These are phyloP conservation scores for Spinibarbus caldwelli DNA, from an alignment of 2,797 vertebrate genomes.

Conservation along the genomic window DNA sequence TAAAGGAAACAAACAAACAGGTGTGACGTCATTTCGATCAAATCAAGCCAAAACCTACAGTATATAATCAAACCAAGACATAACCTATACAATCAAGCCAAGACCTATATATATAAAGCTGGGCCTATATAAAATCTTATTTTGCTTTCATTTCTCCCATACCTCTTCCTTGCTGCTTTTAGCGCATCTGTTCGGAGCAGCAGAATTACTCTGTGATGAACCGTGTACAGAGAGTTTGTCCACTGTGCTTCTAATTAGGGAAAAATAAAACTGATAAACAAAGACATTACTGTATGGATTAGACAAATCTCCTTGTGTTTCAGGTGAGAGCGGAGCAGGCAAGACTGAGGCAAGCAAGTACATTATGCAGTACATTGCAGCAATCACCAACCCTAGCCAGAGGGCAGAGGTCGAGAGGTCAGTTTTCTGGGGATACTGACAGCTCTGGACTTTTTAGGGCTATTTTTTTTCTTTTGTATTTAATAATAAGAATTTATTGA, in stretches of 20 bases:
- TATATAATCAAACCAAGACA: background rate
- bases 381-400: conserved; percentile 91
- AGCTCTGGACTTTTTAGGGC: background rate
- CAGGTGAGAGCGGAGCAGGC: conserved; percentile 93
- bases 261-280: background rate
- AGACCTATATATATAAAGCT: background rate
- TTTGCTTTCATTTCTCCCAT: background rate
- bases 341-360: conserved; percentile 96
- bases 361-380: conserved; percentile 95
- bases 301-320: background rate
- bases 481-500: background rate
- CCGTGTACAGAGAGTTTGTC: background rate
- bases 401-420: conserved; percentile 90
- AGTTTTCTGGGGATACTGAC: conserved; percentile 54
- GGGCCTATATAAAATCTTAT: background rate
- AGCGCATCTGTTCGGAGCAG: background rate
- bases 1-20: background rate
- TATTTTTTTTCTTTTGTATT: background rate
- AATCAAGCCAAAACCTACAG: background rate
- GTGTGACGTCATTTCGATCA: background rate
- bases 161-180: background rate
- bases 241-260: background rate
- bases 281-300: conserved; percentile 1
- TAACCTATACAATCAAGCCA: background rate
- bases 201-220: background rate